Base-by-base conservation (phyloP, 2,888 invertebrate species). In the Platycheirus rosarum region DNA sequence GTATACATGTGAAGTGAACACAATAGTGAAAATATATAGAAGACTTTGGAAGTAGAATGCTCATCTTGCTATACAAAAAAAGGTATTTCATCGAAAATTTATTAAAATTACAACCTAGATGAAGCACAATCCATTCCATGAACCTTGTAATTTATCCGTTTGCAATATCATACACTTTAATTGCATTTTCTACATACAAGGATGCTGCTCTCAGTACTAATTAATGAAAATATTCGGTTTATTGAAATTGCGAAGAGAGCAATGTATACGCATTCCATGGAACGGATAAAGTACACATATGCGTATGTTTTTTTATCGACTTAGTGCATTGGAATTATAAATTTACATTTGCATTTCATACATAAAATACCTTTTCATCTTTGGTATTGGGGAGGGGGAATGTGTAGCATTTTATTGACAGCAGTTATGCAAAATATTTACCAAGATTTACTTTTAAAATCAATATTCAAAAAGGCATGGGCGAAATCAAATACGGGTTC, bases 211-310 rank as follows among this genome's bases (percentile, higher is more conserved):
- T 49, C n/a, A n/a, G n/a, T n/a, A n/a, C n/a, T n/a, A n/a, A n/a
- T n/a, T n/a, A n/a, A n/a, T n/a, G n/a, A 57, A 65, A 80, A 75
- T 75, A 79, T 79, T 75, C 32, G 57, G 60, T 75, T 80, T 65
- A 80, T 80, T 80, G 69, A 80, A 80, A 80, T 55, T 75, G 68
- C 53, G 8, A 18, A 9, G 11, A 32, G 23, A 29, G 14, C 26
- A 1, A 2, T 4, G 32, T 2, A 6, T 7, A 35, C 26, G 6
- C 11, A 16, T 18, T 11, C 32, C 9, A 9, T 51, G 20, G 9
- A 40, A 26, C 14, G 9, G 23, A 40, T 26, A 11, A 23, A 40
- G 23, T 40, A 23, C 14, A 32, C 8, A 32, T 32, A 23, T 8
- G 8, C 5, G n/a, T n/a, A n/a, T n/a, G n/a, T n/a, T n/a, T n/a